These are phyloP conservation scores for Mythimna impura DNA, from an alignment of 2,888 invertebrate species.

Conservation along the genomic window DNA sequence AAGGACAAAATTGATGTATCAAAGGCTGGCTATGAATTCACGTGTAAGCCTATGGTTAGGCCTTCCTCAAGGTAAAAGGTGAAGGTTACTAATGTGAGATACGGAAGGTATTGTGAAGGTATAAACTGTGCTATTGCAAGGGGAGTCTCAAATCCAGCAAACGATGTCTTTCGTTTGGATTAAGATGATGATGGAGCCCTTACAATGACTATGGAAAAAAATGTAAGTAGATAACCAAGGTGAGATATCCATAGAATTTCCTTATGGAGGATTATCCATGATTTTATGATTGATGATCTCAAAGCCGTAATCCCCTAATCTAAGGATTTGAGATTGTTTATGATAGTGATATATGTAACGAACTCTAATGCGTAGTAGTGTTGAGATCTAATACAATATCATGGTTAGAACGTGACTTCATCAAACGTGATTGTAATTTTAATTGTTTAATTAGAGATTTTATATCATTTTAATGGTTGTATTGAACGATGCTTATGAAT, in stretches of 20 bases:
- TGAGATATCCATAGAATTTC: conserved; percentile 23
- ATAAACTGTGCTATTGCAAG: not conserved
- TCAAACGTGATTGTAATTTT: conserved; percentile 19
- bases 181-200: not conserved
- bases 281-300: conserved; percentile 40
- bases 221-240: not conserved
- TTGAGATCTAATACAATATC: not conserved
- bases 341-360: conserved; percentile 22
- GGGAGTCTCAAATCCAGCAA: not conserved
- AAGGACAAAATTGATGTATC: not conserved
- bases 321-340: conserved; percentile 31
- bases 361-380: conserved; percentile 25
- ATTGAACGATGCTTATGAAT: conserved; percentile 11
- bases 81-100: no score
- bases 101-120: not conserved
- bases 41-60: not conserved
- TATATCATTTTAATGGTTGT: conserved; percentile 11
- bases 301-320: conserved; percentile 36
- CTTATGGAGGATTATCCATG: conserved; percentile 5
- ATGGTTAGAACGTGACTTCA: conserved; percentile 23
- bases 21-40: not conserved
- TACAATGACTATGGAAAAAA: conserved; percentile 2
- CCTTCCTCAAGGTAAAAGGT: not conserved
- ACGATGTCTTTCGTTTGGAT: not conserved
- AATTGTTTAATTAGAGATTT: conserved; percentile 14